Base-by-base conservation (phyloP, 23 tunicate species). In the Halocynthia roretzi region DNA sequence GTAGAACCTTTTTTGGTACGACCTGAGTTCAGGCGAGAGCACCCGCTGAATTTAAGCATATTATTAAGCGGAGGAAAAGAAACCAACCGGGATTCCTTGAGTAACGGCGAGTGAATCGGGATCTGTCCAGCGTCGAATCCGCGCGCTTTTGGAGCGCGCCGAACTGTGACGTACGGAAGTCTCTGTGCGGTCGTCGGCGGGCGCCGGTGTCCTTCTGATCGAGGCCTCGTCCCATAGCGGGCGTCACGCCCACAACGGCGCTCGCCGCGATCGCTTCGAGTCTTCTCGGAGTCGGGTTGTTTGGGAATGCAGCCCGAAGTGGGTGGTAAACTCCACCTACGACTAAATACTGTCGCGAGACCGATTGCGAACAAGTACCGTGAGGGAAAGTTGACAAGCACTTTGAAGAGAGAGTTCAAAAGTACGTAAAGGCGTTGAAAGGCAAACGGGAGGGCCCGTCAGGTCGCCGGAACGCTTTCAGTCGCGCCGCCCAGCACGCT, bases 351-450 rank as follows among this genome's bases (percentile, higher is more conserved):
- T n/a, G n/a, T n/a, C n/a, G n/a, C n/a, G 23, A 18, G 31, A 55
- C 79, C 79, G 65, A 75, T 54, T 53, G 79, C 53, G 79, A 55
- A 55, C 67, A 56, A 75, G 79, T 75, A 75, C 79, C 79, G 79
- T 75, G 79, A 75, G 79, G 79, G 79, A 75, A 75, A 75, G 79
- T n/a, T n/a, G n/a, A n/a, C n/a, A n/a, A n/a, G n/a, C n/a, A n/a
- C n/a, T n/a, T n/a, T n/a, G n/a, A n/a, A 56, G 52, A 56, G 53
- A 75, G 53, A 75, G 79, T 56, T 9, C 79, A 72, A 21, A 72
- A 72, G 77, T 72, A 72, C 77, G 77, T 72, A 65, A 72, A 72
- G 48, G 65, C 77, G 77, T 72, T 50, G 67, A 72, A 65, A 51
- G 48, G 77, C 67, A 72, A 72, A 72, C 77, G 77, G 56, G 50